These are phyloP conservation scores for Pleuronectes platessa DNA, from an alignment of 2,113 vertebrate species.

Conservation along the genomic window DNA sequence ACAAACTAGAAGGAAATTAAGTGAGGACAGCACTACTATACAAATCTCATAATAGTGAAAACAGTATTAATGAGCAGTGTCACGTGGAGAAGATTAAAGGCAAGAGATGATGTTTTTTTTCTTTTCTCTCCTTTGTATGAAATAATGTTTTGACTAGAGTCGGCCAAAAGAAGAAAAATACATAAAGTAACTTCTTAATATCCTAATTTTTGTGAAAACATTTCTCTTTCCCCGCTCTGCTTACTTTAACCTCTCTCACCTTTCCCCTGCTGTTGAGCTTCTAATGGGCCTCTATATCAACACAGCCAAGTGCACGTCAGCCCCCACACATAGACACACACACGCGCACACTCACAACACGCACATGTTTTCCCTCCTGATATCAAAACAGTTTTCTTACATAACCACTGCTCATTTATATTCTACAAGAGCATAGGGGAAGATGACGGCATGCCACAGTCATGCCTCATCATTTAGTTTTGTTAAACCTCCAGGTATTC, in stretches of 20 bases:
- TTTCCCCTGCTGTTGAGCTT: slow-evolving; percentile 9
- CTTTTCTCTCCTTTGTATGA: neutral
- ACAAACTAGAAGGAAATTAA: neutral
- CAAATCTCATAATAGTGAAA: neutral
- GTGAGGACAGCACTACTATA: neutral
- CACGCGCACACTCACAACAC: slow-evolving; percentile 5
- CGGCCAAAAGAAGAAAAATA: neutral
- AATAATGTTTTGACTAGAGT: neutral
- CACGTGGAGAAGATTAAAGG: neutral
- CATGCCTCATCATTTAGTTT: neutral
- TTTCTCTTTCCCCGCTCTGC: slow-evolving; percentile 15
- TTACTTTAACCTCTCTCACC: neutral
- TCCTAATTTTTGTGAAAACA: slow-evolving; percentile 20
- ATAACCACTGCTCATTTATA: slow-evolving; percentile 34
- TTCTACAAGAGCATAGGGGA: neutral
- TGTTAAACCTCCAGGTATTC: no score
- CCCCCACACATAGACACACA: slow-evolving; percentile 5
- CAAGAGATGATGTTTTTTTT: neutral
- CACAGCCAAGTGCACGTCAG: neutral
- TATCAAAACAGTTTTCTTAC: slow-evolving; percentile 24
- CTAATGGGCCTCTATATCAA: slow-evolving; percentile 21
- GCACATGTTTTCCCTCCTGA: neutral
- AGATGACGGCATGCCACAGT: slow-evolving; percentile 14
- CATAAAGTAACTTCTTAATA: slow-evolving; percentile 5
- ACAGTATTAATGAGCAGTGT: neutral